Evolutionary conservation across 1,140 invertebrate genomes (phyloP), one percentile per base, ranked within the genome.

Genomic region (Eubasilissa regina): DNA sequence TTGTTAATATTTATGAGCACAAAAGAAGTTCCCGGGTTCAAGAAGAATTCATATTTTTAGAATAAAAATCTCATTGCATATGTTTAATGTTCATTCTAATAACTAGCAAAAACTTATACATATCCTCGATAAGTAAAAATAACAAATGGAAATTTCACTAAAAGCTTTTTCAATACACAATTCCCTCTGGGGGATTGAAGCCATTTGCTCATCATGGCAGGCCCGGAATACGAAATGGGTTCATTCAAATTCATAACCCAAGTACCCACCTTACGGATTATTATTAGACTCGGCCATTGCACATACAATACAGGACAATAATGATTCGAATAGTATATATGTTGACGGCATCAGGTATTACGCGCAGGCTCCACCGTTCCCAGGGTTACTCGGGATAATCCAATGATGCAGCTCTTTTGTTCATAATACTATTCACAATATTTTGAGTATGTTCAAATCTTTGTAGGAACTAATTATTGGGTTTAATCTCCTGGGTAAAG

Each of bases 221-320:
- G 17, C 21, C 19, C 43, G n/a, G 15, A 62, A 12, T 25, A 44
- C n/a, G 44, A 25, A 48, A 47, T 15, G n/a, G 68, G 51, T 78
- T 78, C 62, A 73, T 78, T 78, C 68, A 78, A 58, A 78, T 78
- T 78, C 77, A 78, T 78, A 78, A 78, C 66, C 68, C 48, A 13
- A 15, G 8, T 62, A 62, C 60, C 60, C 60, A 25, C 4, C 64
- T 17, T 68, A 15, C n/a, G 64, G 64, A 17, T 68, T 66, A 17
- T 68, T 66, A 66, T 45, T 47, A 48, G 44, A 19, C 44, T 19
- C 8, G 64, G 35, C 9, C 64, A 11, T 7, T 10, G 35, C 44
- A 62, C 44, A 68, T 45, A 78, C 77, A 60, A 73, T 78, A 48
- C 35, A 43, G 68, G 44, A 78, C 77, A 78, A 78, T 47, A 44